Base-by-base conservation (phyloP, 2,797 vertebrate species). In the Aratinga solstitialis region DNA sequence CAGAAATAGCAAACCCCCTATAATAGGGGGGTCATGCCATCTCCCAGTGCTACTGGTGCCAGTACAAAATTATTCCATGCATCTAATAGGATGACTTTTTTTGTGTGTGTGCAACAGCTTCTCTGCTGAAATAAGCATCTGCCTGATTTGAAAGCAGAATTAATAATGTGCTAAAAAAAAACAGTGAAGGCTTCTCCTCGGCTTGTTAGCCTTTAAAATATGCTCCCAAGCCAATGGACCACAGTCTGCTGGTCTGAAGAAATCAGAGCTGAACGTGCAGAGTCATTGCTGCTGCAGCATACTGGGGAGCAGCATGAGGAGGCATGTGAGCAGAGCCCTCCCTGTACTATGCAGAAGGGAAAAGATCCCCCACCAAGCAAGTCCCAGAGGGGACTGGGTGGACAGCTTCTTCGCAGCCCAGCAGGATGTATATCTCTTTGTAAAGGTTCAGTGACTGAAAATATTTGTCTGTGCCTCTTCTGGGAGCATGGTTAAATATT, bases 1-100 rank as follows among this genome's bases (percentile, higher is more conserved):
- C 93, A 90, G 80, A 97, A 98, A 97, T 89, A 96, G 90, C 95
- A 95, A 68, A 42, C 4, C 8, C 18, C n/a, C 75, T 76, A 50
- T 81, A 95, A 96, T 75, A 87, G 77, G 66, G 83, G 54, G 94
- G 84, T 84, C 78, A 87, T 81, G 76, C 58, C 61, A 95, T 90
- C 69, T 93, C 84, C 88, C 77, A 51, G 68, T 87, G 81, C 65
- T 84, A 69, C 50, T 81, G 87, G 79, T 91, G 93, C 80, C 72
- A 94, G 80, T 95, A 96, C 67, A 94, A 93, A 97, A 96, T 94
- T 77, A 94, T 90, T 84, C 93, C 29, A 72, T 90, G 69, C 56
- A 58, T 94, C 45, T 87, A 86, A 69, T 71, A 87, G 61, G 65
- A 84, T 61, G 50, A 83, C 29, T 78, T 87, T 62, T 62, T 95